Evolutionary conservation across 2,113 vertebrate genomes (phyloP).

Genomic region (Orientallactaga bullata): DNA sequence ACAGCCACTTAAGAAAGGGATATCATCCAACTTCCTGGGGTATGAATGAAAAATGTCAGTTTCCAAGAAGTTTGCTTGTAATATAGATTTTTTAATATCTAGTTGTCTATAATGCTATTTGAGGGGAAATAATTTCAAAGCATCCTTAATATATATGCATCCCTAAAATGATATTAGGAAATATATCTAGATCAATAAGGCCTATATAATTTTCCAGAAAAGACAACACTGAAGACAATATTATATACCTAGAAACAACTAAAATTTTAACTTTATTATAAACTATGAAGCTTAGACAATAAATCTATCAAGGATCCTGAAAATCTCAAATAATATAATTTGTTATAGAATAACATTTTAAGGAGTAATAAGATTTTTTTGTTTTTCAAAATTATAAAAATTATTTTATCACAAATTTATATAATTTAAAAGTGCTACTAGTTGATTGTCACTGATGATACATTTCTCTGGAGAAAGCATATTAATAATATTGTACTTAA

Average conservation of each 20-base stretch:
- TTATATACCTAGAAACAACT: neutral
- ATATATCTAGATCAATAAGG: neutral
- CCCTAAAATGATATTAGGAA: neutral
- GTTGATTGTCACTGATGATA: neutral
- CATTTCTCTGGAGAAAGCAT: neutral
- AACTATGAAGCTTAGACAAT: neutral
- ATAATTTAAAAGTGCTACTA: neutral
- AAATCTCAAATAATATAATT: slow-evolving; percentile 7
- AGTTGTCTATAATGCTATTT: neutral
- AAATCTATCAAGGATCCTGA: slow-evolving; percentile 4
- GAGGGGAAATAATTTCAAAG: neutral
- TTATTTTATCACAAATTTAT: neutral
- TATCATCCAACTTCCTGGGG: neutral
- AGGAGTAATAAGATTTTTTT: neutral
- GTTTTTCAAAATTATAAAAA: neutral
- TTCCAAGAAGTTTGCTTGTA: slow-evolving; percentile 25
- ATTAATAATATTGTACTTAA: neutral
- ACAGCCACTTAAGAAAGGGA: neutral
- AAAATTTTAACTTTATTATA: neutral
- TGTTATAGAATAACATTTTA: neutral
- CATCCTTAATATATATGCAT: neutral
- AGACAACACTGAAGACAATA: neutral
- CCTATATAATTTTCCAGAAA: neutral
- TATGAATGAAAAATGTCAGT: slow-evolving; percentile 18
- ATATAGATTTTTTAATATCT: neutral